phyloP scores from a whole-genome alignment of 2,797 vertebrate genomes.

The Distichodus sexfasciatus region DNA sequence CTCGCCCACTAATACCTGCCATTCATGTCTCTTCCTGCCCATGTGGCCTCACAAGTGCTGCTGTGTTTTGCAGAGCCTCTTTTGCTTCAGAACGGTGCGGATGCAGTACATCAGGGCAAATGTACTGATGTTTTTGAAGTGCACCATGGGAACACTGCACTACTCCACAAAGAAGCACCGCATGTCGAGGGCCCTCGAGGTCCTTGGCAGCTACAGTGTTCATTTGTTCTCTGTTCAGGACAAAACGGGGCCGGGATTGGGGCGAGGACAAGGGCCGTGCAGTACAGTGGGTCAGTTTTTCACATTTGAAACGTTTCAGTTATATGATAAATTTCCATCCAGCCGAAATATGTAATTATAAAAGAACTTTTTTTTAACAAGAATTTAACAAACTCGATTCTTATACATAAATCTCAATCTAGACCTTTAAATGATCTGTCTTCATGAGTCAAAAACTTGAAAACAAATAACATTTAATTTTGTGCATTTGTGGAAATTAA shows the following conservation, averaged over 20 bases:
- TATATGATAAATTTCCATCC: too few relatives aligned
- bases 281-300: too few relatives aligned
- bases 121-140: constrained; percentile 38
- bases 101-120: constrained; percentile 28
- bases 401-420: too few relatives aligned
- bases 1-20: constrained; percentile 55
- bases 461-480: too few relatives aligned
- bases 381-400: too few relatives aligned
- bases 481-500: too few relatives aligned
- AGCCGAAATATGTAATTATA: too few relatives aligned
- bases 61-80: constrained; percentile 37
- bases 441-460: too few relatives aligned
- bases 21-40: constrained; percentile 56
- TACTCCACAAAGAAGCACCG: neutral
- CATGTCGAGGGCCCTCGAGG: neutral
- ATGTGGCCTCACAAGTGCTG: constrained; percentile 51
- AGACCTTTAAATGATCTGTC: too few relatives aligned
- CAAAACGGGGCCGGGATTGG: neutral
- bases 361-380: too few relatives aligned
- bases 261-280: neutral
- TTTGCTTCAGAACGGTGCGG: constrained; percentile 14
- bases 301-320: too few relatives aligned
- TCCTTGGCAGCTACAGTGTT: neutral
- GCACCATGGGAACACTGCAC: constrained; percentile 22
- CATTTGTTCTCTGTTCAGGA: neutral